Conservation (phyloP, 2,113 vertebrate species). For the Noturus placidus region DNA sequence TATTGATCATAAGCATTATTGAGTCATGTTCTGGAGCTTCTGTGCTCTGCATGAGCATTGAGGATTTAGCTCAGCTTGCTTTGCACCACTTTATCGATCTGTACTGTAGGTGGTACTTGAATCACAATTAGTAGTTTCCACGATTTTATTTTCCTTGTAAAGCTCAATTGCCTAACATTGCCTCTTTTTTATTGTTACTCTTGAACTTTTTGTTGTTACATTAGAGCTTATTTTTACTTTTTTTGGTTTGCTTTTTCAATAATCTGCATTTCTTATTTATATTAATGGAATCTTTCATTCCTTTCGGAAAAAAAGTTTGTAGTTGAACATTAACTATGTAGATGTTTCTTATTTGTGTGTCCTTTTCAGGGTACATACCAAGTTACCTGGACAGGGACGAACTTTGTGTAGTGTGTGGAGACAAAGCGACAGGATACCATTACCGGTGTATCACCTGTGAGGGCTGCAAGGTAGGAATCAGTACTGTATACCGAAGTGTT, state of each 20-base stretch:
- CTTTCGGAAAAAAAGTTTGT: background rate
- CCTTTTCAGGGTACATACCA: constrained; percentile 89
- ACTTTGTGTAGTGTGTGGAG: constrained; percentile 96
- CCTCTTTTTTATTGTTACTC: background rate
- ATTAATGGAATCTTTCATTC: background rate
- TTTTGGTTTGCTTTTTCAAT: background rate
- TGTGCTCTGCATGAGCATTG: background rate
- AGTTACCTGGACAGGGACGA: constrained; percentile 99
- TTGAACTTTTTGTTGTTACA: background rate
- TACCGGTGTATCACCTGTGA: constrained; percentile 99
- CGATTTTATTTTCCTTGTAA: background rate
- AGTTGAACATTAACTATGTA: background rate
- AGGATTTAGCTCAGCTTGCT: constrained; percentile 15
- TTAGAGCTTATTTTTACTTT: background rate
- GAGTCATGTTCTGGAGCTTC: constrained; percentile 21
- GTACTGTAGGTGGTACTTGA: background rate
- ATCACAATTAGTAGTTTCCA: background rate
- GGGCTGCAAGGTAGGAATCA: constrained; percentile 92
- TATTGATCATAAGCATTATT: constrained; percentile 62
- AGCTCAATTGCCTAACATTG: background rate
- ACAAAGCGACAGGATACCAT: constrained; percentile 98
- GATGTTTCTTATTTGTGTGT: background rate
- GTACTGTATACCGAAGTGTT: no score
- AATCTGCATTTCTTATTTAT: background rate
- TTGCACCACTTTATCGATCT: background rate